These are phyloP conservation scores for Halcyon chelicuti DNA, from an alignment of 2,797 vertebrate species.

Conservation along the genomic window DNA sequence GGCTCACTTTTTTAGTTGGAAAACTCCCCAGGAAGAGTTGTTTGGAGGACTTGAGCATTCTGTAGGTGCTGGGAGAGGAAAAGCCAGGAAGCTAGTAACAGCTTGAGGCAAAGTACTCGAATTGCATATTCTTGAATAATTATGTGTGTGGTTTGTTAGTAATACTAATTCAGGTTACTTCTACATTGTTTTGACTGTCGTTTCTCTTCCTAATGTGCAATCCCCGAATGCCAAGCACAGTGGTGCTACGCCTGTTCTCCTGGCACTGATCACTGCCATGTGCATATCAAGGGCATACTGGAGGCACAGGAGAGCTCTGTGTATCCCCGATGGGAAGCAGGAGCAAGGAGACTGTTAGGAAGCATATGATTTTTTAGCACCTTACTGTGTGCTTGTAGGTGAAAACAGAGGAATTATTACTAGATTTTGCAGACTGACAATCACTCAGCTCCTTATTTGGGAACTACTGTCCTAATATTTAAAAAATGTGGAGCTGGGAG, in stretches of 20 bases:
- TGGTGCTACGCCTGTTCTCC: not conserved
- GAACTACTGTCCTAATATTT: not conserved
- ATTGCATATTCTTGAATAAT: not conserved
- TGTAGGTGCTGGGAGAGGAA: not conserved
- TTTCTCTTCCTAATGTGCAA: not conserved
- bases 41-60: not conserved
- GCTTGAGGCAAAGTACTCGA: not conserved
- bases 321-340: not conserved
- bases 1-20: not conserved
- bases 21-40: not conserved
- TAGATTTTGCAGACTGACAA: not conserved
- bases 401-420: not conserved
- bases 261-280: not conserved
- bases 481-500: not conserved
- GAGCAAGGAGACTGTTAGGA: not conserved
- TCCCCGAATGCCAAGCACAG: not conserved
- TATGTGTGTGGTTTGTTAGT: not conserved
- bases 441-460: not conserved
- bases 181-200: not conserved
- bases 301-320: not conserved
- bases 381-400: not conserved
- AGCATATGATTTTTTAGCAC: fast-evolving
- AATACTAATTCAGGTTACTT: not conserved
- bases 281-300: not conserved
- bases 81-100: not conserved